phyloP scores from a whole-genome alignment of 2,888 invertebrate genomes.

The Drosophila algonquin region DNA sequence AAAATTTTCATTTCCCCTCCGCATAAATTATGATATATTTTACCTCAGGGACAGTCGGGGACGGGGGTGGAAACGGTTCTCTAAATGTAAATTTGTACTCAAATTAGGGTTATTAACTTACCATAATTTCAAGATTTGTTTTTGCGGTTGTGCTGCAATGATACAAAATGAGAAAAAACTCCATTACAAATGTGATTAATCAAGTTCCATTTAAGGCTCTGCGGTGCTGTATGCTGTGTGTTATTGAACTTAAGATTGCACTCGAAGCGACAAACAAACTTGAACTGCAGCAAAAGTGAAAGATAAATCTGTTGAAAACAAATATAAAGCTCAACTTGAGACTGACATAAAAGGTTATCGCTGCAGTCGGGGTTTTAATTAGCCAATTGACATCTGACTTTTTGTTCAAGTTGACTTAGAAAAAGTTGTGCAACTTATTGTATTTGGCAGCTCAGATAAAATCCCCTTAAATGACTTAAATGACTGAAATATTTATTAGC shows the following conservation, averaged over 20 bases:
- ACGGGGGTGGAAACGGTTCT: constrained; percentile 32
- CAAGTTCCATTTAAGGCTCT: constrained; percentile 28
- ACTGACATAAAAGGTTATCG: constrained; percentile 73
- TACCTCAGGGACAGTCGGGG: constrained; percentile 57
- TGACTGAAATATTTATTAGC: constrained; percentile 24
- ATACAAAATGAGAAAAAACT: constrained; percentile 27
- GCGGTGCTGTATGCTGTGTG: constrained; percentile 33
- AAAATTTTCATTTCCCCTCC: constrained; percentile 59
- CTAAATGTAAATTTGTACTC: constrained; percentile 60
- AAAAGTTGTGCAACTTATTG: constrained; percentile 29
- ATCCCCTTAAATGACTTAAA: constrained; percentile 22
- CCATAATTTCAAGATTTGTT: constrained; percentile 63
- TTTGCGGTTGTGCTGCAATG: constrained; percentile 54
- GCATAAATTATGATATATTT: constrained; percentile 75
- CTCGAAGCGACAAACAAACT: constrained; percentile 41
- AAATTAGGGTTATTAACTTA: constrained; percentile 68
- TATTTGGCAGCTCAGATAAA: constrained; percentile 14
- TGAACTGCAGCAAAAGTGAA: constrained; percentile 37
- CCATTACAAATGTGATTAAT: constrained; percentile 16
- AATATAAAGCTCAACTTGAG: constrained; percentile 40
- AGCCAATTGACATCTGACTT: constrained; percentile 77
- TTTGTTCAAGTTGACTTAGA: constrained; percentile 33
- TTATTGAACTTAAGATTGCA: constrained; percentile 54
- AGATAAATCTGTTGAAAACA: constrained; percentile 18
- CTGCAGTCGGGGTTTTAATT: constrained; percentile 60